These are phyloP conservation scores for Miichthys miiuy DNA, from an alignment of 2,797 vertebrate genomes.

Conservation along the genomic window DNA sequence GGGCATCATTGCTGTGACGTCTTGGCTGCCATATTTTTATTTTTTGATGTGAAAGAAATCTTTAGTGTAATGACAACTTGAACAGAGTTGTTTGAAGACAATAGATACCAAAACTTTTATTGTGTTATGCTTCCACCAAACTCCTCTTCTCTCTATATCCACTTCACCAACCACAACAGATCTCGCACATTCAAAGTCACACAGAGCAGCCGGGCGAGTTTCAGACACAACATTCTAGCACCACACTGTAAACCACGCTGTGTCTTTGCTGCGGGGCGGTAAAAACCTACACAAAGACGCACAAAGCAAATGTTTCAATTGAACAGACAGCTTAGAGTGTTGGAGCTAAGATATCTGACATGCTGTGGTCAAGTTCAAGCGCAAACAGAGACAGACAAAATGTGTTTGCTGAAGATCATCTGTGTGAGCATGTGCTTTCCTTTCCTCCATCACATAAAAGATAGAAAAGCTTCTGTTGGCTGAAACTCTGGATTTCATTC, in stretches of 20 bases:
- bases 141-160: not conserved
- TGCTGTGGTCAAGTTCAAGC: slow-evolving; percentile 7
- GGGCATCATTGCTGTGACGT: too few species aligned
- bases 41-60: not conserved
- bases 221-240: slow-evolving; percentile 54
- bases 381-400: slow-evolving; percentile 7
- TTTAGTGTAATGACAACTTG: not conserved
- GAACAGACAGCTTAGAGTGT: slow-evolving; percentile 12
- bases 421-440: not conserved
- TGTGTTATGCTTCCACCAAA: not conserved
- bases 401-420: not conserved
- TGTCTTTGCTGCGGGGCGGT: slow-evolving; percentile 16
- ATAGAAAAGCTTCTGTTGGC: not conserved
- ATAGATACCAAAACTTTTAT: not conserved
- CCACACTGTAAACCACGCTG: slow-evolving; percentile 45
- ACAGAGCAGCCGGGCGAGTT: slow-evolving; percentile 7
- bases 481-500: not conserved
- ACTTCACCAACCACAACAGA: not conserved
- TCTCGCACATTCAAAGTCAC: not conserved
- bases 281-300: slow-evolving; percentile 16
- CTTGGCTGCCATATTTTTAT: not conserved
- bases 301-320: slow-evolving; percentile 52
- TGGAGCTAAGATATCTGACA: slow-evolving; percentile 8
- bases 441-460: not conserved
- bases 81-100: not conserved